Evolutionary conservation across 2,888 invertebrate genomes (phyloP).

Genomic region (Luperina testacea): DNA sequence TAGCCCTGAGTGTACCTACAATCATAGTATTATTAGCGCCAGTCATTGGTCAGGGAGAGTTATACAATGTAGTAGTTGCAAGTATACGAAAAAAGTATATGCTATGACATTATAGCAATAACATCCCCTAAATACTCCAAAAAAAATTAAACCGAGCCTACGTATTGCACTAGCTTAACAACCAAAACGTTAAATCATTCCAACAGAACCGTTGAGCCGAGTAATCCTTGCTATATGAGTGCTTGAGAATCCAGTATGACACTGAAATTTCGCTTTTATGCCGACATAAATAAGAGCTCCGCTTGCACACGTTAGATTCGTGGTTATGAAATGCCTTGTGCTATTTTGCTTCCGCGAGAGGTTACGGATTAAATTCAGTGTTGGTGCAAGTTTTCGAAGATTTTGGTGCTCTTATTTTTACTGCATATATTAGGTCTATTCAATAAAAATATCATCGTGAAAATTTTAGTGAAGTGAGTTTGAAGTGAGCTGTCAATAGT

Average conservation of each 20-base stretch:
- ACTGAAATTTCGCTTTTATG: conserved; percentile 63
- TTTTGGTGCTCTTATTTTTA: conserved; percentile 16
- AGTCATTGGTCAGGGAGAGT: neutral
- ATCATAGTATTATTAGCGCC: neutral
- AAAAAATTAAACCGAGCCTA: conserved; percentile 33
- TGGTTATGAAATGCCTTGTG: conserved; percentile 77
- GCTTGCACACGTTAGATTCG: conserved; percentile 65
- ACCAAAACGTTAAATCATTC: conserved; percentile 66
- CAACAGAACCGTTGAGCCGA: conserved; percentile 65
- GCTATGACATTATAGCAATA: neutral
- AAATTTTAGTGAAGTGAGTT: neutral
- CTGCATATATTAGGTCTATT: neutral
- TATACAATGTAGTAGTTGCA: neutral
- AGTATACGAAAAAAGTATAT: neutral
- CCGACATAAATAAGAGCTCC: conserved; percentile 58
- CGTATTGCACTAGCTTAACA: conserved; percentile 56
- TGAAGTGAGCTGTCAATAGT: neutral
- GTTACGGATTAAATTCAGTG: conserved; percentile 76
- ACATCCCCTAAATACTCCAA: neutral
- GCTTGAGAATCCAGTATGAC: conserved; percentile 54
- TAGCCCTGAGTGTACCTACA: neutral
- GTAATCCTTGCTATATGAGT: conserved; percentile 66
- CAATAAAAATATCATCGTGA: neutral
- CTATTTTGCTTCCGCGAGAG: conserved; percentile 75
- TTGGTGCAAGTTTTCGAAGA: conserved; percentile 68